Base-by-base conservation (phyloP, 2,113 vertebrate species). In the Jacana jacana region DNA sequence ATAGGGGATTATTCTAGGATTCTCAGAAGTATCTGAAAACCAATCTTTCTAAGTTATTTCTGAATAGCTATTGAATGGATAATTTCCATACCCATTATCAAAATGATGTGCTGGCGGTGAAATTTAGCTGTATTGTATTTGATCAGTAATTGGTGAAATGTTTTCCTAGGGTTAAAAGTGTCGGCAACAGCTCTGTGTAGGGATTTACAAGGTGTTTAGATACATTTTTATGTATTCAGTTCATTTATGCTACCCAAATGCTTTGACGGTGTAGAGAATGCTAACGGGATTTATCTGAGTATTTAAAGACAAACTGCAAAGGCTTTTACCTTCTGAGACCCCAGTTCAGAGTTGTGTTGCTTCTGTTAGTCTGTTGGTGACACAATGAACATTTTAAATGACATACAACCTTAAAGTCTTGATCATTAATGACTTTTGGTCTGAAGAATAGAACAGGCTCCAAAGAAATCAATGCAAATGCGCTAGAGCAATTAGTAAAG, bases 31-130 rank as follows among this genome's bases (percentile, higher is more conserved):
- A 98, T 98, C 97, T 97, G 92, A 97, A 97, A 98, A 96, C 97
- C 97, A 98, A 89, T 97, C 96, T 97, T 97, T 97, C 97, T 46
- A 89, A 97, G 97, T 98, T 98, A 97, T 97, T 98, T 97, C 96
- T 98, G 96, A 98, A 97, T 97, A 97, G 97, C 97, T 97, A 97
- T 97, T 98, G 97, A 98, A 97, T 97, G 95, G 96, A 98, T 98
- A 89, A 98, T 98, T 98, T 98, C 98, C 97, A 98, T 97, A 97
- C 58, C 93, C 94, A 97, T 98, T 98, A 98, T 97, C 95, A 95
- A 98, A 98, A 98, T 95, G 92, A 97, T 97, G 97, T 95, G 96
- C 97, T 93, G 96, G 95, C 37, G 52, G 96, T 95, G 95, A 98
- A 98, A 98, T 98, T 97, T 96, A 96, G 95, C 96, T 96, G 96